Evolutionary conservation across 2,113 vertebrate genomes (phyloP), one percentile per base, ranked within the genome.

Genomic region (Pteropus alecto): DNA sequence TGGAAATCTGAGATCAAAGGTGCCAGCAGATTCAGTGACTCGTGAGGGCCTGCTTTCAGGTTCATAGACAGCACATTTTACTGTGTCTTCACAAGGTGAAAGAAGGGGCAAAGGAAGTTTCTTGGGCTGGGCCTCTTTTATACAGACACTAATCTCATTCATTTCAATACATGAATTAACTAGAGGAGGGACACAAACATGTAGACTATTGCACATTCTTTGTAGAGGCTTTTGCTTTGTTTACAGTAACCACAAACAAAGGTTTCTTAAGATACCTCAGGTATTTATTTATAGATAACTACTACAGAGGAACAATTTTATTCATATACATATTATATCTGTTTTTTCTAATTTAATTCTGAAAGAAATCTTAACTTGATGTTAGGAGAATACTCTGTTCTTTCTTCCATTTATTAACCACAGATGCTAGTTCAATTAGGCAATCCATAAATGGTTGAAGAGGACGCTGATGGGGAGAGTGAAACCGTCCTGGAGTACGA

Each of bases 311-410:
- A 78, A 79, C 2, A 61, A 33, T 43, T 48, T 76, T 56, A 56
- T 92, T 51, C 26, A 60, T 81, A 19, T 41, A 33, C 30, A 5
- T 43, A 58, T 81, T 43, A 43, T 48, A 48, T 51, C 4, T 15
- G 48, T 15, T 83, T 93, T 82, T 77, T 24, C 46, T 68, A 87
- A 84, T 68, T 91, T 81, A 21, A 73, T 85, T 96, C 10, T 93
- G 77, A 73, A 48, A 90, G 46, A 38, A 63, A 63, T 81, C 9
- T 85, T 92, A 70, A 82, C 28, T 54, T 86, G 24, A 56, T 48
- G 12, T 73, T 91, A 95, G 12, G 16, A 4, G 10, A 70, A 46
- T 35, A 67, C 7, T 77, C 48, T 93, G 12, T 68, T 74, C 35
- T 90, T 74, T 63, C 12, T 78, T 16, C 11, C 10, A n/a, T 82